A percentile compares a stretch with the other conserved stretches of the same genome.
Evolutionary conservation across 2,113 vertebrate species (phyloP).

Genomic region (Microcebus jonahi): DNA sequence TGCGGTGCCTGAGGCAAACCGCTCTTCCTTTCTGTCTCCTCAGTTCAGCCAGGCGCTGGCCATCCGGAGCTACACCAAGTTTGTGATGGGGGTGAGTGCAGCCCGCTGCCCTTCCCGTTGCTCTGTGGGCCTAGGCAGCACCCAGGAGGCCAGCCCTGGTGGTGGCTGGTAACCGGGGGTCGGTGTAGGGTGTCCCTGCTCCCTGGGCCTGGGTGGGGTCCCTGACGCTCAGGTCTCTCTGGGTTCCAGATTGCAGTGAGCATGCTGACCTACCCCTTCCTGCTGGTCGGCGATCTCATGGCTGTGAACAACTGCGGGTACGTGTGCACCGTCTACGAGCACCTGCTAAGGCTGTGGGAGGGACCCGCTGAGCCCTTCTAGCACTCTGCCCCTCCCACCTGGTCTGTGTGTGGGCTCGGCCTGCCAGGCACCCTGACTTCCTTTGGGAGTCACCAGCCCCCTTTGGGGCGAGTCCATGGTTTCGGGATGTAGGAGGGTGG

Average conservation of each 20-base stretch:
- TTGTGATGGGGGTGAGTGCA: slow-evolving; percentile 92
- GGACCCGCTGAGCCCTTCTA: background rate
- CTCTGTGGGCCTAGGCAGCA: background rate
- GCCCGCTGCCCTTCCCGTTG: background rate
- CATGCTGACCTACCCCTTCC: slow-evolving; percentile 93
- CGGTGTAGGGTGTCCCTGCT: background rate
- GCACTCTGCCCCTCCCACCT: background rate
- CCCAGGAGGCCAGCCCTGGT: background rate
- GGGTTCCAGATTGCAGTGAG: slow-evolving; percentile 91
- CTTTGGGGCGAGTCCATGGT: background rate
- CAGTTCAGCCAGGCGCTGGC: slow-evolving; percentile 94
- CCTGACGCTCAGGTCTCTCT: background rate
- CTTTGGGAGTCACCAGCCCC: background rate
- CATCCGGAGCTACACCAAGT: slow-evolving; percentile 93
- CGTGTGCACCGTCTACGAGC: slow-evolving; percentile 66
- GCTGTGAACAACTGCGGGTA: slow-evolving; percentile 95
- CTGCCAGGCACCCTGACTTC: background rate
- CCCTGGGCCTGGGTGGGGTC: background rate
- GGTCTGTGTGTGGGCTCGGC: background rate
- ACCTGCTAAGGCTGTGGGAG: background rate
- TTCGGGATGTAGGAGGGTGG: background rate
- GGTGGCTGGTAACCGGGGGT: background rate
- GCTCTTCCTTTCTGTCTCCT: slow-evolving; percentile 52
- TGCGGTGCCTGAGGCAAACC: background rate
- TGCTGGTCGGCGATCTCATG: slow-evolving; percentile 94